Evolutionary conservation across 2,113 vertebrate species (phyloP).

Genomic region (Ictalurus punctatus): DNA sequence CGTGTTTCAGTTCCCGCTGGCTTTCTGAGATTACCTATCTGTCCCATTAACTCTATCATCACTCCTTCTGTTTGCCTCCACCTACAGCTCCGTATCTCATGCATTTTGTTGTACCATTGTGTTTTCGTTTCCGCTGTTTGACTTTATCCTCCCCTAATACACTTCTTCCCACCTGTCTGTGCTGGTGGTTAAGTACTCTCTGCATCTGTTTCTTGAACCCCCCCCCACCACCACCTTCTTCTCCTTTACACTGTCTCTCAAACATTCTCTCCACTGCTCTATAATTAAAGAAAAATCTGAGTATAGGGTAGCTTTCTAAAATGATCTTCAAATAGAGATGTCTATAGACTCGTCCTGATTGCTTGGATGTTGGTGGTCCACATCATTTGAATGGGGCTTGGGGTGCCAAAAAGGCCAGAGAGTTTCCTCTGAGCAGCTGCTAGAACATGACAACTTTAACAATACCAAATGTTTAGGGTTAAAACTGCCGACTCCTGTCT

Average conservation of each 20-base stretch:
- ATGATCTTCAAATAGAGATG: background rate
- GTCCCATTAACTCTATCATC: background rate
- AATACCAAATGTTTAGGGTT: background rate
- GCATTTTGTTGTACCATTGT: background rate
- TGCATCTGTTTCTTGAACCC: background rate
- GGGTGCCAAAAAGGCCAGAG: background rate
- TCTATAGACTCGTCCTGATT: background rate
- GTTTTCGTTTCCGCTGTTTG: background rate
- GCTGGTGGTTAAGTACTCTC: background rate
- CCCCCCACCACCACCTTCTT: background rate
- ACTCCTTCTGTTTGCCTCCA: background rate
- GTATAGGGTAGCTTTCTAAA: background rate
- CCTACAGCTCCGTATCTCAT: background rate
- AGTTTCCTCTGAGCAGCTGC: background rate
- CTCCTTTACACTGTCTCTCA: background rate
- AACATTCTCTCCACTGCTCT: background rate
- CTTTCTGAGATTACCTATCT: background rate
- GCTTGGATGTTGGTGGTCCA: constrained; percentile 5
- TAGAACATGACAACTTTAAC: background rate
- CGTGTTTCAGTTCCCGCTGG: background rate
- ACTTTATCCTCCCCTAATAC: background rate
- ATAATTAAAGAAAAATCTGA: background rate
- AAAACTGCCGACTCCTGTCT: background rate
- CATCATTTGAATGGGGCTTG: background rate
- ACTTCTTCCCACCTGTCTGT: background rate